A percentile compares a stretch with the other conserved stretches of the same genome.
Conservation (phyloP, 1,140 invertebrate genomes). For the Drosophila kurseongensis region DNA sequence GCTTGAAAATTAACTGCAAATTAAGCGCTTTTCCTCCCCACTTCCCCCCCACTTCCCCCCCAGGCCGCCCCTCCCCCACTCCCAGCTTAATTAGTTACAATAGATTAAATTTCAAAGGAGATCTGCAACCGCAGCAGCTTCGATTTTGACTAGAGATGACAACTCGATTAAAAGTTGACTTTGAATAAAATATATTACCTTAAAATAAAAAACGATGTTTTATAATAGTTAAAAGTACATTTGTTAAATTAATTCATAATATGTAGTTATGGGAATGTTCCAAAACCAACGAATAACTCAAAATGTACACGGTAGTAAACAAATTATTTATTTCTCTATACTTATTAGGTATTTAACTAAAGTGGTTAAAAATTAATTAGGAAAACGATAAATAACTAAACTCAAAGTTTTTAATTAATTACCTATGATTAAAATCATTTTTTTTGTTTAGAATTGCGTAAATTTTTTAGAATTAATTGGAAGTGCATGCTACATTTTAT, state of each 20-base stretch:
- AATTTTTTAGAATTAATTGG: not conserved
- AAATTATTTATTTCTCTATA: no score
- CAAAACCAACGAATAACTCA: no score
- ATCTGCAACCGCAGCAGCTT: constrained; percentile 63
- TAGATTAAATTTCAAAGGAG: constrained; percentile 83
- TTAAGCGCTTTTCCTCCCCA: constrained; percentile 67
- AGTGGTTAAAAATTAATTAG: no score
- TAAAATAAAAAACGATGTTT: no score
- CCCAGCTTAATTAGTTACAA: constrained; percentile 79
- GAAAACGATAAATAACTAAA: no score
- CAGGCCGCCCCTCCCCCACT: constrained; percentile 1
- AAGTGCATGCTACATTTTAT: not conserved
- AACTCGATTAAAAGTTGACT: not conserved
- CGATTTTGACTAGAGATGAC: constrained; percentile 8
- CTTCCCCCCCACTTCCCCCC: not conserved
- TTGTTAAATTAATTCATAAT: no score
- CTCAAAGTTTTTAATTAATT: no score
- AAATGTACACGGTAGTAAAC: no score
- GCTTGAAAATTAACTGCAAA: constrained; percentile 76
- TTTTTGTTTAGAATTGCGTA: no score
- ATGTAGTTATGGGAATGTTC: no score
- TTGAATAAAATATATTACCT: not conserved
- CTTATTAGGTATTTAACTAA: no score
- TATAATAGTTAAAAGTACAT: no score
- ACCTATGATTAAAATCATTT: not conserved